Evolutionary conservation across 2,888 invertebrate species (phyloP).

Genomic region (Fragum sueziense): DNA sequence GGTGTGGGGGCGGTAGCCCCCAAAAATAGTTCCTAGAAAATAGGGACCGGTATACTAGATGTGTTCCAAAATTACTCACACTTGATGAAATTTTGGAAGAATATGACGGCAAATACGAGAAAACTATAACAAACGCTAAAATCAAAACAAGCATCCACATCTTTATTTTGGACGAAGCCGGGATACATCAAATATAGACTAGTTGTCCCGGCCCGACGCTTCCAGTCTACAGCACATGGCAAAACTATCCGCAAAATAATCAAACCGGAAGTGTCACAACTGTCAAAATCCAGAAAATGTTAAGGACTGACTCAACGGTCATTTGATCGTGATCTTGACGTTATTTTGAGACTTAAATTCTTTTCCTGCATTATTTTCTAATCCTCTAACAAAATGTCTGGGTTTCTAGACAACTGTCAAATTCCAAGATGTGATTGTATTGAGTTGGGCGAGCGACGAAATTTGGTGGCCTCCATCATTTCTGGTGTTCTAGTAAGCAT

Average conservation of each 20-base stretch:
- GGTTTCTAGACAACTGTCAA: constrained; percentile 89
- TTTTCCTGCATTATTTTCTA: neutral
- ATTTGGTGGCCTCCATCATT: constrained; percentile 92
- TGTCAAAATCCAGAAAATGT: neutral
- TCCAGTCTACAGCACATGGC: neutral
- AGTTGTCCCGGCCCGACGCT: neutral
- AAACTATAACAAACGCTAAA: constrained; percentile 68
- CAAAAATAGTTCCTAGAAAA: too few species aligned
- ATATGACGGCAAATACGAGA: constrained; percentile 64
- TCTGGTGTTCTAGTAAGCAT: constrained; percentile 91
- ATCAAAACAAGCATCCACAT: constrained; percentile 72
- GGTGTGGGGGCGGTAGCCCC: too few species aligned
- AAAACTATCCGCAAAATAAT: neutral
- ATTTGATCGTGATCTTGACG: neutral
- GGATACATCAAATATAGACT: too few species aligned
- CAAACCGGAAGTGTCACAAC: neutral
- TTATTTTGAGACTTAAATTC: neutral
- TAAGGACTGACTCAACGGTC: neutral
- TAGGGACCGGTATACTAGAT: too few species aligned
- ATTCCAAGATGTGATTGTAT: constrained; percentile 89
- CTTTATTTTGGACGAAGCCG: too few species aligned
- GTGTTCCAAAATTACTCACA: too few species aligned
- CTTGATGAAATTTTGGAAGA: constrained; percentile 55
- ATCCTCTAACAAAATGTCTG: constrained; percentile 82
- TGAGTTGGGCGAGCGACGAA: constrained; percentile 91